Conservation (phyloP, 1,140 invertebrate genomes). For the Rhopalosiphum maidis region DNA sequence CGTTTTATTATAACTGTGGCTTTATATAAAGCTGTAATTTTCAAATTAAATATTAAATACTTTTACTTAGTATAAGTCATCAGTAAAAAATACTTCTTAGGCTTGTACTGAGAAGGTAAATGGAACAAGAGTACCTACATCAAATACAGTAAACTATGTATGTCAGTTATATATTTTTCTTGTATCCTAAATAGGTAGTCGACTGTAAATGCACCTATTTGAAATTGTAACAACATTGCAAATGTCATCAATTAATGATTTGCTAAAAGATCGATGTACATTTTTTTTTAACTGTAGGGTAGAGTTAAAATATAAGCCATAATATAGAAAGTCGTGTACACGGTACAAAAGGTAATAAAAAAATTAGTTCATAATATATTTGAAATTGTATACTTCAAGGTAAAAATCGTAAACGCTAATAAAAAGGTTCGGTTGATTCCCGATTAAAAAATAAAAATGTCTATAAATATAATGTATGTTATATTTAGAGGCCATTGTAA, state of each 20-base stretch:
- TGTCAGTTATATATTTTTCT: background rate
- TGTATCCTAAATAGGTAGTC: background rate
- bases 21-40: background rate
- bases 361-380: background rate
- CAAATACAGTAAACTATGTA: background rate
- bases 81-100: background rate
- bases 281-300: background rate
- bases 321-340: background rate
- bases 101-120: background rate
- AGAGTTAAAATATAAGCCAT: no score
- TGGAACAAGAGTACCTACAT: background rate
- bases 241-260: background rate
- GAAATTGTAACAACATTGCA: background rate
- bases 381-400: conserved; percentile 9
- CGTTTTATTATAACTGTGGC: background rate
- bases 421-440: background rate
- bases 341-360: background rate
- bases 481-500: conserved; percentile 27
- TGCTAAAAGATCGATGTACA: background rate
- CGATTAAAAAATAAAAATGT: background rate
- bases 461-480: background rate
- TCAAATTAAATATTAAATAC: background rate
- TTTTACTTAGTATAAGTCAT: background rate
- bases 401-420: background rate
- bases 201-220: background rate